phyloP scores from a whole-genome alignment of 1,140 invertebrate genomes.

The Galleria mellonella region DNA sequence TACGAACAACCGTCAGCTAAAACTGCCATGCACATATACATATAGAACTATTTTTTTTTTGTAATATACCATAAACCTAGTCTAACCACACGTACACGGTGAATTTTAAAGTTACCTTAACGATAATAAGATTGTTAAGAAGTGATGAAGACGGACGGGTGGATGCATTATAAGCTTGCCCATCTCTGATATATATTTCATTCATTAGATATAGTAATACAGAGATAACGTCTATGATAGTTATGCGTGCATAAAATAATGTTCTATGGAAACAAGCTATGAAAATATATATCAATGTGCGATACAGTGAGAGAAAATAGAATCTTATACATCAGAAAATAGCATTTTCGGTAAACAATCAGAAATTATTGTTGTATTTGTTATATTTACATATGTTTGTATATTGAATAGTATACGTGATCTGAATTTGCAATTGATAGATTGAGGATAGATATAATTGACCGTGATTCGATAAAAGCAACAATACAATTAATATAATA shows the following conservation, averaged over 20 bases:
- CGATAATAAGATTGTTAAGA: slow-evolving; percentile 44
- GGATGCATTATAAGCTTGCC: slow-evolving; percentile 27
- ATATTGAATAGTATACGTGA: slow-evolving; percentile 50
- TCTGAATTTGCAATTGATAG: slow-evolving; percentile 27
- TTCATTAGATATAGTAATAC: slow-evolving; percentile 21
- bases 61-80: slow-evolving; percentile 58
- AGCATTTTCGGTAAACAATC: slow-evolving; percentile 55
- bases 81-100: slow-evolving; percentile 66
- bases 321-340: slow-evolving; percentile 59
- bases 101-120: slow-evolving; percentile 51
- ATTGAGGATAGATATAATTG: slow-evolving; percentile 36
- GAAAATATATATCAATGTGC: slow-evolving; percentile 57
- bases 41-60: slow-evolving; percentile 44
- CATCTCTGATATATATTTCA: slow-evolving; percentile 16
- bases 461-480: slow-evolving; percentile 21
- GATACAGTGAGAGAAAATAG: slow-evolving; percentile 52
- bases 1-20: slow-evolving; percentile 69
- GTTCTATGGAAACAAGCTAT: slow-evolving; percentile 51
- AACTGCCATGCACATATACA: slow-evolving; percentile 67
- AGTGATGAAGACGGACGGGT: slow-evolving; percentile 30
- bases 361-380: slow-evolving; percentile 52
- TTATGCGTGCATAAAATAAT: slow-evolving; percentile 45
- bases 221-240: slow-evolving; percentile 16
- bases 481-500: slow-evolving; percentile 7
- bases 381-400: slow-evolving; percentile 58